These are phyloP conservation scores for Lasiurus cinereus DNA, from an alignment of 2,113 vertebrate species.

Conservation along the genomic window DNA sequence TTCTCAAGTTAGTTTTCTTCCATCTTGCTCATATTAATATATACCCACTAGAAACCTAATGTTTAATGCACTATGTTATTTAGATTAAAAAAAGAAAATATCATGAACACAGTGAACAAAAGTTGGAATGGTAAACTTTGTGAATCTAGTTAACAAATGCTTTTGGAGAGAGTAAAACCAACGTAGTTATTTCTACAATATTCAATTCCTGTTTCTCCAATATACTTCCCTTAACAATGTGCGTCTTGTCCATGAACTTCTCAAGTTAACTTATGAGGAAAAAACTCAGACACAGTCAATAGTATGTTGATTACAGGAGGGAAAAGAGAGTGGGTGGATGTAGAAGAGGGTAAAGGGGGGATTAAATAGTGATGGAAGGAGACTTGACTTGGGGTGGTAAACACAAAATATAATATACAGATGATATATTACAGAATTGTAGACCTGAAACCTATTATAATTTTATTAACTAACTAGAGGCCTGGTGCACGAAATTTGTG, in stretches of 20 bases:
- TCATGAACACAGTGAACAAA: not conserved
- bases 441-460: not conserved
- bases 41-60: slow-evolving; percentile 32
- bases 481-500: too few relatives aligned
- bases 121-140: not conserved
- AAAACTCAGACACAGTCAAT: not conserved
- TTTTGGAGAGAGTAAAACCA: not conserved
- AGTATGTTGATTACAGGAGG: not conserved
- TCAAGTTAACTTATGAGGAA: not conserved
- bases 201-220: not conserved
- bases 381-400: not conserved
- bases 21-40: slow-evolving; percentile 36
- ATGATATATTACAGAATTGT: not conserved
- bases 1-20: slow-evolving; percentile 49
- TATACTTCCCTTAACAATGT: not conserved
- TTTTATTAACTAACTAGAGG: not conserved
- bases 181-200: not conserved
- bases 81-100: not conserved
- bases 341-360: not conserved
- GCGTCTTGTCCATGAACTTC: not conserved
- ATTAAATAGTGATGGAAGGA: not conserved
- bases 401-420: not conserved
- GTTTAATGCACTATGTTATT: not conserved
- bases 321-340: not conserved
- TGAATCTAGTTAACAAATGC: not conserved